Percentiles rank a stretch among this genome's conserved stretches.
phyloP scores from a whole-genome alignment of 2,113 vertebrate genomes.

The Periophthalmodon schlosseri region DNA sequence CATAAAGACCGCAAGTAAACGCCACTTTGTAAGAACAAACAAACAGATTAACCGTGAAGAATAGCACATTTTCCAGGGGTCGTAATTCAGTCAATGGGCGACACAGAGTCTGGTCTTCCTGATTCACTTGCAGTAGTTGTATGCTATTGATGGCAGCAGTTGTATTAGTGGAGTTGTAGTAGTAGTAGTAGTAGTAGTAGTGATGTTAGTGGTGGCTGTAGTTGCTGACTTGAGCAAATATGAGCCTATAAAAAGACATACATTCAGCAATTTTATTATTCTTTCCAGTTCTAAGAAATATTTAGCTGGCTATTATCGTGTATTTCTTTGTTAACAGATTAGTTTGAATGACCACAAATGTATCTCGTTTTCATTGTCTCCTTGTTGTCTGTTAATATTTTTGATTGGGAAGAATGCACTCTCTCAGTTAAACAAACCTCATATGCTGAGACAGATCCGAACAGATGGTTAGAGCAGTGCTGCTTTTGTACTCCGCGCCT shows the following conservation, averaged over 20 bases:
- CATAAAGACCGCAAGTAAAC: too few species aligned
- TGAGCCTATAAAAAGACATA: background rate
- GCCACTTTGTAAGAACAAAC: too few species aligned
- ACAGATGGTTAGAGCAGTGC: conserved; percentile 55
- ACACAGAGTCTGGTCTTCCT: background rate
- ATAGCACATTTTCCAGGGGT: background rate
- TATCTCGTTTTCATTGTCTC: background rate
- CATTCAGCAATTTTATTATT: background rate
- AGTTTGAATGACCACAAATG: background rate
- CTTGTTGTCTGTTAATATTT: conserved; percentile 26
- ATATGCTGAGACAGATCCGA: conserved; percentile 53
- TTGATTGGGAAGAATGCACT: conserved; percentile 7
- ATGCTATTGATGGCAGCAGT: background rate
- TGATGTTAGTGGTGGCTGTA: background rate
- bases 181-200: too few species aligned
- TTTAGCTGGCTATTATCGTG: background rate
- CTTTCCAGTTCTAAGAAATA: background rate
- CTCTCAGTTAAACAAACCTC: conserved; percentile 53
- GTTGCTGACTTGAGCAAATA: background rate
- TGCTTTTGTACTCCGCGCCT: conserved; percentile 57
- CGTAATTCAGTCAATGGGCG: background rate
- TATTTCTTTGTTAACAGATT: background rate
- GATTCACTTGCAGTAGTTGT: too few species aligned
- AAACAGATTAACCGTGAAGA: too few species aligned
- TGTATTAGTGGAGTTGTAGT: background rate